Percentiles rank a stretch among this genome's conserved stretches.
Evolutionary conservation across 2,797 vertebrate species (phyloP).

Genomic region (Tokudaia tokunoshimensis): DNA sequence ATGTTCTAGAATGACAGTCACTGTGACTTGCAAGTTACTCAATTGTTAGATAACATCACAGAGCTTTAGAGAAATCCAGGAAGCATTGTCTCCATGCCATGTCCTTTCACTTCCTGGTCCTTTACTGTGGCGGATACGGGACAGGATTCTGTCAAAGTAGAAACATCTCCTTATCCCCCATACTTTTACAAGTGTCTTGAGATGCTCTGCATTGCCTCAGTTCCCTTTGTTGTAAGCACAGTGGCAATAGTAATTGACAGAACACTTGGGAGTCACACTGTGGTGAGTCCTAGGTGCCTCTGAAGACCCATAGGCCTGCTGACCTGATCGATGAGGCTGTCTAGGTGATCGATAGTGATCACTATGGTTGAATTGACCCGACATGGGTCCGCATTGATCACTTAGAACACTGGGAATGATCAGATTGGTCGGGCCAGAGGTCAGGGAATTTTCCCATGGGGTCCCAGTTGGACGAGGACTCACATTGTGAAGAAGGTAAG

Average conservation of each 20-base stretch:
- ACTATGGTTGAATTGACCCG: slow-evolving; percentile 68
- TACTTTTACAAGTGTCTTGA: not conserved
- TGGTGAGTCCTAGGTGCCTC: slow-evolving; percentile 29
- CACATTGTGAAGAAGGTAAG: not conserved
- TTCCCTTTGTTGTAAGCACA: slow-evolving; percentile 25
- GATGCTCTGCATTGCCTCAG: not conserved
- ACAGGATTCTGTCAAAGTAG: not conserved
- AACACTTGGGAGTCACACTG: not conserved
- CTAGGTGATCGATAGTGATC: slow-evolving; percentile 75
- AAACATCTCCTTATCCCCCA: not conserved
- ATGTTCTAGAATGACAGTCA: not conserved
- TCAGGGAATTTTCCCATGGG: slow-evolving; percentile 34
- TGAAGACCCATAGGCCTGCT: slow-evolving; percentile 43
- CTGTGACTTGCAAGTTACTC: not conserved
- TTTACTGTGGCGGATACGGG: not conserved
- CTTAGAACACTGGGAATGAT: slow-evolving; percentile 56
- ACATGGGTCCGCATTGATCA: slow-evolving; percentile 72
- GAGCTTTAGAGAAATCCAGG: fast-evolving
- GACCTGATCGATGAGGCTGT: slow-evolving; percentile 75
- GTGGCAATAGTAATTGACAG: slow-evolving; percentile 16
- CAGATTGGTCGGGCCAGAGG: not conserved
- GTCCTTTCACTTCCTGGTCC: not conserved
- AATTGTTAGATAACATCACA: fast-evolving
- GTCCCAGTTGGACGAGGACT: not conserved
- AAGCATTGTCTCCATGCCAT: fast-evolving